Conservation (phyloP, 1,140 invertebrate genomes). For the Aphelinus atriplicis region DNA sequence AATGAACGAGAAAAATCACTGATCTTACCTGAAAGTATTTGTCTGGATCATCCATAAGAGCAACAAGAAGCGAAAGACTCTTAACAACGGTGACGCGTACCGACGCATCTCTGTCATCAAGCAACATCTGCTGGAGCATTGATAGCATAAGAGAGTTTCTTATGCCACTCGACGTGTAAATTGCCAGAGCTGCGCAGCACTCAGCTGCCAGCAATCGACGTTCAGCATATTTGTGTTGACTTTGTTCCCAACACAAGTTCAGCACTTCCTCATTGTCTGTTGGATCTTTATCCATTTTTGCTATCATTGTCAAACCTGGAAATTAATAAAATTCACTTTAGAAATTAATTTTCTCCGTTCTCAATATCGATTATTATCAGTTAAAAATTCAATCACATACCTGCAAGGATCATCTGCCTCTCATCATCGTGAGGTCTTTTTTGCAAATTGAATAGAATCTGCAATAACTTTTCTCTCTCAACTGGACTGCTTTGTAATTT, state of each 20-base stretch:
- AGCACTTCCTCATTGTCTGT: conserved; percentile 76
- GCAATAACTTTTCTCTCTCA: conserved; percentile 75
- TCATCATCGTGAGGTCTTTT: conserved; percentile 79
- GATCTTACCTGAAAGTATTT: conserved; percentile 73
- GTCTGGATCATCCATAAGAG: conserved; percentile 74
- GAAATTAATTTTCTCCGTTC: conserved; percentile 39
- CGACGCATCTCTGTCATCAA: conserved; percentile 75
- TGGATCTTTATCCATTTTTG: conserved; percentile 67
- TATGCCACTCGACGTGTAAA: conserved; percentile 75
- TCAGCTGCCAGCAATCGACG: conserved; percentile 77
- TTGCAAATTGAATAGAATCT: conserved; percentile 80
- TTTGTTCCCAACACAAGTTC: conserved; percentile 83
- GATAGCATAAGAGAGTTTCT: conserved; percentile 78
- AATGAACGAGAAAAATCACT: neutral
- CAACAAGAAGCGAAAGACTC: conserved; percentile 73
- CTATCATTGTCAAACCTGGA: conserved; percentile 71
- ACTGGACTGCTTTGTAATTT: conserved; percentile 70
- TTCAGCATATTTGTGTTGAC: conserved; percentile 78
- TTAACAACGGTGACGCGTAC: conserved; percentile 73
- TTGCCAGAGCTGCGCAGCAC: conserved; percentile 76
- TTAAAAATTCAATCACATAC: conserved; percentile 50
- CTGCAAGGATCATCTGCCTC: conserved; percentile 74
- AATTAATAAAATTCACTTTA: conserved; percentile 32
- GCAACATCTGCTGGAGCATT: conserved; percentile 80
- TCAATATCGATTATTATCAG: neutral